A percentile compares a stretch with the other conserved stretches of the same genome.
Conservation (phyloP, 2,113 vertebrate genomes). For the Ctenodactylus gundi region DNA sequence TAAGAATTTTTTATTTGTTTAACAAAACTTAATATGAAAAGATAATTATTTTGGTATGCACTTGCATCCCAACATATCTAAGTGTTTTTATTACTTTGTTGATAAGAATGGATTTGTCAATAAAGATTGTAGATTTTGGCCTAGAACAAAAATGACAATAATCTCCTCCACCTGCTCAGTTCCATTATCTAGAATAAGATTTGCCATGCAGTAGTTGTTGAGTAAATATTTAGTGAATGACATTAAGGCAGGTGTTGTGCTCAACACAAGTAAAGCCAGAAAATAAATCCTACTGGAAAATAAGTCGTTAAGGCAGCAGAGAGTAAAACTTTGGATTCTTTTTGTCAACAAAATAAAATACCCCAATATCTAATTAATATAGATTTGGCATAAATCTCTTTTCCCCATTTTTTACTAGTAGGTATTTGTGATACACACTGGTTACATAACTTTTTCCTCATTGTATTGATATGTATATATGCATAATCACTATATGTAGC, state of each 20-base stretch:
- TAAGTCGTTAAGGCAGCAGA: slow-evolving; percentile 20
- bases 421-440: too few relatives aligned
- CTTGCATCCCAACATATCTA: background rate
- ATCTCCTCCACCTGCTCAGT: background rate
- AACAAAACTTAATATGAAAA: slow-evolving; percentile 13
- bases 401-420: too few relatives aligned
- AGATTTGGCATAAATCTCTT: slow-evolving; percentile 19
- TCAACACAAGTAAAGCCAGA: slow-evolving; percentile 26
- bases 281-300: slow-evolving; percentile 32
- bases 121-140: slow-evolving; percentile 30
- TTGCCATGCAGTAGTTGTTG: background rate
- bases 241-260: slow-evolving; percentile 7
- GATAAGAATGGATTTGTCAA: background rate
- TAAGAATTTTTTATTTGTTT: slow-evolving; percentile 26
- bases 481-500: background rate
- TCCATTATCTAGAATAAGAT: background rate
- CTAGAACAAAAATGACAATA: slow-evolving; percentile 8
- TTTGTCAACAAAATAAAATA: slow-evolving; percentile 15
- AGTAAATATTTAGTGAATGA: background rate
- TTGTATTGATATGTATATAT: too few relatives aligned
- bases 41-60: background rate
- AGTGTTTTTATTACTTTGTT: slow-evolving; percentile 33
- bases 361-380: background rate
- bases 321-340: background rate
- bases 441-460: too few relatives aligned